phyloP scores from a whole-genome alignment of 2,888 invertebrate genomes.

The Strigamia maritima region DNA sequence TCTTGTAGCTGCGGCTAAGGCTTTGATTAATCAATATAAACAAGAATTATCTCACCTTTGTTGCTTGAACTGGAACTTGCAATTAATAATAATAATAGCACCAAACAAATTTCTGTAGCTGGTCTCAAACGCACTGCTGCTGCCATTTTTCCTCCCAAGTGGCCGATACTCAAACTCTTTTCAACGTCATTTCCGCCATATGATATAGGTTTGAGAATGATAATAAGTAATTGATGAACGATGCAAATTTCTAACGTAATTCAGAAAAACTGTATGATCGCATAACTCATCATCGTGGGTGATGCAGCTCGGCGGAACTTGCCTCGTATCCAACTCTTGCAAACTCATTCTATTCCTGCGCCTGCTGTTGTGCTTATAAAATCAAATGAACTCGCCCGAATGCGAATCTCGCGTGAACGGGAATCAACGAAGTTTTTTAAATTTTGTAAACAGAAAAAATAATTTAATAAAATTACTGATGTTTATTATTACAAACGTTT shows the following conservation, averaged over 20 bases:
- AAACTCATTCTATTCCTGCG: not conserved
- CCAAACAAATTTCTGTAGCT: conserved; percentile 28
- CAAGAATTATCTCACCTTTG: not conserved
- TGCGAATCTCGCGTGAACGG: not conserved
- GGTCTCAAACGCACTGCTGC: conserved; percentile 23
- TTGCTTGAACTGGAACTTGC: conserved; percentile 9
- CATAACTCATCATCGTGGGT: not conserved
- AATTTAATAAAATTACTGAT: too few relatives aligned
- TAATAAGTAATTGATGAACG: not conserved
- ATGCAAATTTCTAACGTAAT: not conserved
- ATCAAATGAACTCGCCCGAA: conserved; percentile 1
- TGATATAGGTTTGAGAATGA: not conserved
- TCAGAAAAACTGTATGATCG: not conserved
- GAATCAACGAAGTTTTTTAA: not conserved
- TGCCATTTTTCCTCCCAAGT: conserved; percentile 34
- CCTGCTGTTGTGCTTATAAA: not conserved
- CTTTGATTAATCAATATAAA: not conserved
- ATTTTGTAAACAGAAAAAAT: too few relatives aligned
- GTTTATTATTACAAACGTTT: too few relatives aligned
- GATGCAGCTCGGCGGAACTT: not conserved
- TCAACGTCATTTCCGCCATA: conserved; percentile 30
- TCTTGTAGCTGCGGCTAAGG: not conserved
- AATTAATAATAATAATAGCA: conserved; percentile 18
- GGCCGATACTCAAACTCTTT: conserved; percentile 13
- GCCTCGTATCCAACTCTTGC: not conserved